Base-by-base conservation (phyloP, 2,888 invertebrate genomes). In the Scelioninae gen. 1 region DNA sequence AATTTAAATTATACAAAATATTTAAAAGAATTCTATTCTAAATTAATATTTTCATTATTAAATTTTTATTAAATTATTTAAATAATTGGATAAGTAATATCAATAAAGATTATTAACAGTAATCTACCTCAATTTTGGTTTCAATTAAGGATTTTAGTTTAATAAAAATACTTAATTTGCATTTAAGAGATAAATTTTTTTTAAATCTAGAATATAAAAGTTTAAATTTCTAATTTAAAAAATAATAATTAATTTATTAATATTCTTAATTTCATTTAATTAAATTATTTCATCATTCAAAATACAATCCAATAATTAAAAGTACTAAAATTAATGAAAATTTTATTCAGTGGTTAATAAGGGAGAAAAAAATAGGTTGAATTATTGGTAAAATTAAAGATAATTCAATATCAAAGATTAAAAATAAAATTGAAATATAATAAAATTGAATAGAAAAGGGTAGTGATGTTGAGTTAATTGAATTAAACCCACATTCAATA, bases 361-460 rank as follows among this genome's bases (percentile, higher is more conserved):
- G 15, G 7, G 5, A 47, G 15, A 47, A 15, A 15, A 4, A 15
- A 47, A 6, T 75, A n/a, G 78, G 82, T 93, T 88, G 71, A 87
- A 94, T 94, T 91, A 95, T 92, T 0, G 95, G 95, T 0, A 95
- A 89, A 90, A 95, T 92, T 90, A 95, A 86, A 0, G 94, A 94
- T 93, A 95, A 95, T 94, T 95, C 95, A 81, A 95, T 93, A 93
- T 95, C 95, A 93, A 95, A 96, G 93, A 96, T 95, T 93, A 95
- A 92, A 90, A 95, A 95, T 93, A 96, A 94, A 90, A 95, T 92
- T 43, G 95, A 94, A 91, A 95, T 94, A 93, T 94, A 90, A 93
- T 95, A 94, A 93, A 95, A 94, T 92, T 94, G 95, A 89, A 94
- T 83, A 11, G 94, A 94, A 88, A 94, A 94, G 0, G 94, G 94